Base-by-base conservation (phyloP, 92 coral and sea anemone genomes). In the Isaurus tuberculatus region DNA sequence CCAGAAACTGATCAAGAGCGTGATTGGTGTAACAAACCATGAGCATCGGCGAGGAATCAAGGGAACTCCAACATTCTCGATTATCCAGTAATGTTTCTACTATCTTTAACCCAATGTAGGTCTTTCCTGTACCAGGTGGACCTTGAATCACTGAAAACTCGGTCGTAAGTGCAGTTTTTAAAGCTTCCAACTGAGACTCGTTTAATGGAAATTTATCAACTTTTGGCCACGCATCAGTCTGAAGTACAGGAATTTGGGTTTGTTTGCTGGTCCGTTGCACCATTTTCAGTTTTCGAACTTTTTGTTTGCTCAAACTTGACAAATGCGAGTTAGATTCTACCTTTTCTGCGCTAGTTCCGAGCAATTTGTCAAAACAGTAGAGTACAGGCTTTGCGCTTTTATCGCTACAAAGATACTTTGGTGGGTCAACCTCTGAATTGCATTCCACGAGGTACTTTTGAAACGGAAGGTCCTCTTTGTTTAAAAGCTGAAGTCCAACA, bases 1-100 rank as follows among this genome's bases (percentile, higher is more conserved):
- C 90, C 53, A 87, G 87, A 82, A 87, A 87, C 86, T 81, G 86
- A 29, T 81, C 86, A 46, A 81, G 77, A 28, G 86, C 86, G 44
- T 81, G 86, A 37, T 81, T 87, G 5, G 90, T 87, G 87, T 65
- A 87, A 53, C 90, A 87, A 73, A 87, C 90, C 73, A 87, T 80
- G 20, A 87, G 78, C 90, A 87, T 87, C 22, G 90, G 86, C 9
- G 90, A 80, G 2, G 42, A 58, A 5, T 63, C 40, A 29, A 73
- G 61, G 7, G 85, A 78, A 55, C 83, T 75, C 98, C 95, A 94
- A 43, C 29, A 55, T 57, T 74, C 29, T 14, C 36, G 71, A 60
- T 87, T 87, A 33, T 65, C 80, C 57, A 87, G 61, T 63, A 87
- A 51, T 7, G 72, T 85, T 82, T 87, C 86, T 10, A 53, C 75